Percentiles rank a stretch among this genome's conserved stretches.
These are phyloP conservation scores for Encarsia formosa DNA, from an alignment of 2,888 invertebrate genomes.

Conservation along the genomic window DNA sequence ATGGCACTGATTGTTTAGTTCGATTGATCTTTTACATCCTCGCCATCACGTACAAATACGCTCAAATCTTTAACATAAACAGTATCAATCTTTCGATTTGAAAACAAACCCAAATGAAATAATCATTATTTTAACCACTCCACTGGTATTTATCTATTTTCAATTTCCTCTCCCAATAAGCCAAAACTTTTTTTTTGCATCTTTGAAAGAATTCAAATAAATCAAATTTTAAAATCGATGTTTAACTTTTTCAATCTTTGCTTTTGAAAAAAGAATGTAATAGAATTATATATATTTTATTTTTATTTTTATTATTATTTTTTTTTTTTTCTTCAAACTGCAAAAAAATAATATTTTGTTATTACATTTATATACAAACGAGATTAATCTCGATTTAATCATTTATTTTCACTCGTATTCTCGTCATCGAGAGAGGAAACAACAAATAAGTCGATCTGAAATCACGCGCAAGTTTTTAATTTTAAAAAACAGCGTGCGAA, in stretches of 20 bases:
- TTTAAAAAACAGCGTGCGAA: neutral
- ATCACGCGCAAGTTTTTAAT: neutral
- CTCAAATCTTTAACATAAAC: conserved; percentile 24
- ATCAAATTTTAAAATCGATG: no score
- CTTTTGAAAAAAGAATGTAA: no score
- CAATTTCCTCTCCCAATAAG: conserved; percentile 24
- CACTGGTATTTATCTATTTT: conserved; percentile 3
- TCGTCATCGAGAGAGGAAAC: conserved; percentile 23
- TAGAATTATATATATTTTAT: no score
- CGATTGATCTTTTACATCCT: conserved; percentile 11
- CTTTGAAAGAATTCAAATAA: neutral
- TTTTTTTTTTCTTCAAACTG: no score
- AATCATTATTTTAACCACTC: conserved; percentile 18
- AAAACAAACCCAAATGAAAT: conserved; percentile 11
- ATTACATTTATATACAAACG: conserved; percentile 11
- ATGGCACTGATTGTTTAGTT: no score
- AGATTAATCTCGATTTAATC: conserved; percentile 1
- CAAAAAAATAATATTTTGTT: no score
- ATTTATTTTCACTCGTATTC: conserved; percentile 12
- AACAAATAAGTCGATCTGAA: conserved; percentile 14
- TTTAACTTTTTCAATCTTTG: no score
- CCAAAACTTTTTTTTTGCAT: neutral
- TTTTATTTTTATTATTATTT: no score
- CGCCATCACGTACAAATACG: conserved; percentile 22
- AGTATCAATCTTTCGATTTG: conserved; percentile 9